phyloP scores from a whole-genome alignment of 2,797 vertebrate species.

The Loris lydekkerianus region DNA sequence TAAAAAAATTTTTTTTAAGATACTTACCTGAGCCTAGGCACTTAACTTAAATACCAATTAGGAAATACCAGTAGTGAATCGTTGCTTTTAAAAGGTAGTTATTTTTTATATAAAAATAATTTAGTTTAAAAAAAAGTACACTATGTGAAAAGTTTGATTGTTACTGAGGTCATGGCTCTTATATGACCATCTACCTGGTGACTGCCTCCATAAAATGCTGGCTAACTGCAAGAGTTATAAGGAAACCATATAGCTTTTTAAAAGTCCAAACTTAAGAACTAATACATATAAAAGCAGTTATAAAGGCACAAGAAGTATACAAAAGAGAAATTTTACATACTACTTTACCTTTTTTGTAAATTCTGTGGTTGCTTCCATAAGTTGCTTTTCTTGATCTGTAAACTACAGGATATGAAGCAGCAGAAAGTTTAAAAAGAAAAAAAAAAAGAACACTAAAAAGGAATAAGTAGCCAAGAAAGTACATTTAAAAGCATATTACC shows the following conservation, averaged over 20 bases:
- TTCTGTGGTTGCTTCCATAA: constrained; percentile 95
- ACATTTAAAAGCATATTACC: constrained; percentile 81
- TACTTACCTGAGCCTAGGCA: neutral
- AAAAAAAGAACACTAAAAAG: constrained; percentile 46
- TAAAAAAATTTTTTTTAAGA: neutral
- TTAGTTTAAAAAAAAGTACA: constrained; percentile 2
- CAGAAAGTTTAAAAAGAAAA: constrained; percentile 44
- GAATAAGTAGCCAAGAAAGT: neutral
- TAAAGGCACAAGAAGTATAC: neutral
- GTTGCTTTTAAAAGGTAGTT: constrained; percentile 23
- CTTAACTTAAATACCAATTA: constrained; percentile 52
- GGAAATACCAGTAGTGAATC: neutral
- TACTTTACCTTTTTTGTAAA: constrained; percentile 94
- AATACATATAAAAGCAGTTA: neutral
- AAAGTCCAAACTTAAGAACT: constrained; percentile 37
- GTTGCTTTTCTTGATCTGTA: constrained; percentile 96
- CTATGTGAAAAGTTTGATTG: constrained; percentile 21
- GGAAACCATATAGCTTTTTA: neutral
- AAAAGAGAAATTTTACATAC: constrained; percentile 33
- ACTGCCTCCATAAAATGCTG: neutral
- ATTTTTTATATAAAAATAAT: constrained; percentile 36
- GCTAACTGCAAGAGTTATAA: neutral
- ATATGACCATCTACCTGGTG: neutral
- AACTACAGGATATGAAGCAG: constrained; percentile 90
- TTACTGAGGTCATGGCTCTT: neutral